phyloP scores from a whole-genome alignment of 2,888 invertebrate genomes.

The Melanotus villosus region DNA sequence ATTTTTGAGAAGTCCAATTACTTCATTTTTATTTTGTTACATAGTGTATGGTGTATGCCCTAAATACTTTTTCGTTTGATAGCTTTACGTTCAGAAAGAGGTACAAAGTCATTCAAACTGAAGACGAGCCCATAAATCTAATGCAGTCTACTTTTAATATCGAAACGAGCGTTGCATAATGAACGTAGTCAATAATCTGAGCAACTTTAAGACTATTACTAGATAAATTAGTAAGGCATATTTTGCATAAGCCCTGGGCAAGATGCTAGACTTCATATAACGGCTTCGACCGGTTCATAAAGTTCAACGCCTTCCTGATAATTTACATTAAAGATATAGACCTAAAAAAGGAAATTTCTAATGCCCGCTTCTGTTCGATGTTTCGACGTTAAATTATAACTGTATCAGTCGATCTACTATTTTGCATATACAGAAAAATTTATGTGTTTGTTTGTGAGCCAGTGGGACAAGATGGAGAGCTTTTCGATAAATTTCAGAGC shows the following conservation, averaged over 20 bases:
- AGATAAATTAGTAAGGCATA: conserved; percentile 6
- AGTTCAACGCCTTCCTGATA: conserved; percentile 30
- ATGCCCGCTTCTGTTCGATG: neutral
- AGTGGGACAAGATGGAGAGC: neutral
- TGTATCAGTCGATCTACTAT: neutral
- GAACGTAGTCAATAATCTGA: neutral
- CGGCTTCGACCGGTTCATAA: conserved; percentile 32
- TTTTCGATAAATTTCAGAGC: conserved; percentile 3
- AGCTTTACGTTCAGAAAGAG: no score
- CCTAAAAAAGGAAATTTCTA: conserved; percentile 1
- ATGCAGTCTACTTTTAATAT: neutral
- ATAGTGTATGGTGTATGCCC: no score
- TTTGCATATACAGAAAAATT: neutral
- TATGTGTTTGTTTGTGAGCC: conserved; percentile 6
- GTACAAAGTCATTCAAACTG: no score
- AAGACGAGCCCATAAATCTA: neutral
- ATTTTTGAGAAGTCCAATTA: no score
- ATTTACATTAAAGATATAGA: conserved; percentile 28
- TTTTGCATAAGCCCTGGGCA: conserved; percentile 23
- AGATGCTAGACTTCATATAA: conserved; percentile 19
- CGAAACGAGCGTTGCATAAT: neutral
- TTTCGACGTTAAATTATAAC: neutral
- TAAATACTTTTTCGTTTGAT: no score
- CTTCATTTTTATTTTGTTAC: no score
- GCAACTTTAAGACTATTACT: neutral